Evolutionary conservation across 2,888 invertebrate genomes (phyloP).

Genomic region (Calameuta filiformis): DNA sequence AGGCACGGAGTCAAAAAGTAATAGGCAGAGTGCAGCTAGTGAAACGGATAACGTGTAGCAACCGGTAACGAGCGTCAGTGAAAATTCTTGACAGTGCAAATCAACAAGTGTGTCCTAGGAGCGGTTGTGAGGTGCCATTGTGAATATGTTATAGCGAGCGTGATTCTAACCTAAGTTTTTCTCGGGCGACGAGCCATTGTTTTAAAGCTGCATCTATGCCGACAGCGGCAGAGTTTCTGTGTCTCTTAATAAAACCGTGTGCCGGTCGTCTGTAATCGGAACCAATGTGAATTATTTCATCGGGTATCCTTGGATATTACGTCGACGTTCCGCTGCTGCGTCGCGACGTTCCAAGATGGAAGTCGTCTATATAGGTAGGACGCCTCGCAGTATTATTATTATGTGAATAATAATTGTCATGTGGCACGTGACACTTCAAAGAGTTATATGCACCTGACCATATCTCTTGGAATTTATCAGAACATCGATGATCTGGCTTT

Average conservation of each 20-base stretch:
- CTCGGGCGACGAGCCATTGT: not conserved
- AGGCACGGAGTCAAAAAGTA: not conserved
- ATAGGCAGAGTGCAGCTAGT: not conserved
- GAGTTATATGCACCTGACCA: not conserved
- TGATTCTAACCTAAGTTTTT: not conserved
- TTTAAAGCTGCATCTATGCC: constrained; percentile 4
- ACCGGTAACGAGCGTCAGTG: not conserved
- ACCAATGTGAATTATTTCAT: not conserved
- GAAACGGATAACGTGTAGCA: not conserved
- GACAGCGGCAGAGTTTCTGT: constrained; percentile 28
- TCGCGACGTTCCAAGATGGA: constrained; percentile 57
- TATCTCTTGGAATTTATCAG: not conserved
- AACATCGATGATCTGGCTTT: not conserved
- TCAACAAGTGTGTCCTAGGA: constrained; percentile 37
- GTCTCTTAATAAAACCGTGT: not conserved
- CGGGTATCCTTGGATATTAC: constrained; percentile 43
- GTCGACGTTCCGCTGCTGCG: constrained; percentile 38
- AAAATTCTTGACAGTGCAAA: constrained; percentile 21
- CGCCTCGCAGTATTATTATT: not conserved
- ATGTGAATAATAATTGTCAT: not conserved
- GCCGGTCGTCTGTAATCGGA: not conserved
- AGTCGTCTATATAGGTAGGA: constrained; percentile 62
- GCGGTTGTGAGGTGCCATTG: not conserved
- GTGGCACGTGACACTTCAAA: not conserved
- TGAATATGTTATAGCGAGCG: not conserved